Evolutionary conservation across 2,888 invertebrate species (phyloP), one percentile per base, ranked within the genome.

Genomic region (Cephalotes varians): DNA sequence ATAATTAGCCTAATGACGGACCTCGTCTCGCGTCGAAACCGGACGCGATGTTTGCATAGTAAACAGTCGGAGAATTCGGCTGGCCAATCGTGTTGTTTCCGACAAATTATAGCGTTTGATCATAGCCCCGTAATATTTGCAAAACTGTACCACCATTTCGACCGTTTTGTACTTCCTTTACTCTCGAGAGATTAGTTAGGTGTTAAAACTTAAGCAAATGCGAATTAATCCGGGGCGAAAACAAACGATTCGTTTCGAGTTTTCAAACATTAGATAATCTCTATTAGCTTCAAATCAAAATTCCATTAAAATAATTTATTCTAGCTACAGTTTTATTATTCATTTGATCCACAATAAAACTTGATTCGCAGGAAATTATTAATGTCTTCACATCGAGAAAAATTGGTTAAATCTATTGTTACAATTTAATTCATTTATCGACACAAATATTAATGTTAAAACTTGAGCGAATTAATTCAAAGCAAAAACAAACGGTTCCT

Each of bases 1-100:
- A 87, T 87, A 87, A 87, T 87, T 85, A 87, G 64, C 82, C 74
- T 87, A 87, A 87, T 87, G 87, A 85, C 73, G 56, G 58, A 67
- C 51, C 56, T 73, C 51, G 34, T 25, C 47, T 65, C 37, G n/a
- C n/a, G 72, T 40, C 62, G n/a, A 18, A 54, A 64, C 58, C 79
- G 83, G 84, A 84, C 54, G 79, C 79, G 67, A 74, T 49, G 82
- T 64, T 84, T 76, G 69, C 82, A 71, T 37, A 71, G 62, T 58
- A 83, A 86, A 89, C 82, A 85, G 58, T 71, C 25, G 54, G 54
- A 64, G 60, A 82, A 83, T 81, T 76, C 56, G 79, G 18, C 67
- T 28, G 31, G 47, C 56, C 58, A 37, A 40, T 81, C 84, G 62
- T 47, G 74, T 90, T 89, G 85, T 89, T 89, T 84, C 81, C 85